Evolutionary conservation across 2,888 invertebrate species (phyloP), one percentile per base, ranked within the genome.

Genomic region (Brachycybe producta): DNA sequence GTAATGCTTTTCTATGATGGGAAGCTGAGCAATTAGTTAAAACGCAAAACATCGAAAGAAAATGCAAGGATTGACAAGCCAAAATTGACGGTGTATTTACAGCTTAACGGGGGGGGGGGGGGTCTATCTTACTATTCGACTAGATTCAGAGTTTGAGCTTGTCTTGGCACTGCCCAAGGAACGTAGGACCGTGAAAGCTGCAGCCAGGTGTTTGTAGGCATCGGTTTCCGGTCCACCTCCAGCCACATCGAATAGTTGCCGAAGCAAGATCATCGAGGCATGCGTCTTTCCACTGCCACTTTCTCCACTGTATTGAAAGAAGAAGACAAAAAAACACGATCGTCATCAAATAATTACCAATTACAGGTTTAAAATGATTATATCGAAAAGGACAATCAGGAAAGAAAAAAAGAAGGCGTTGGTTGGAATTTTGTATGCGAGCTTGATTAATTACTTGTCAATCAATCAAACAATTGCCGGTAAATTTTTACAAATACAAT

Each of bases 171-270:
- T 84, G 57, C 90, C 90, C 53, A 94, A 76, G 21, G 90, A 86
- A 57, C 90, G 77, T 59, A 94, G 76, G 55, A 92, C 92, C 54
- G 92, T 92, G 71, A 94, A 87, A 44, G 92, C 90, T 48, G 94
- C 92, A 13, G 88, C 87, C 58, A 92, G 76, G 70, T 92, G 91
- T 70, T 92, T 92, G 71, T 90, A 94, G 40, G 91, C 88, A 70
- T 92, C 92, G 21, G 92, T 91, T 73, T 91, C 90, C 3, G 86
- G 83, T 43, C 91, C 91, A 60, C 91, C 92, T 54, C 91, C 92
- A 51, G 90, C 91, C 57, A 87, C 83, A 65, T 90, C 88, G 71
- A 91, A 92, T 63, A 94, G 72, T 65, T 91, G 85, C 60, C 90
- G 76, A 61, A 94, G 73, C 61, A 92, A 72, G 62, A 87, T 73